Base-by-base conservation (phyloP, 64 coral and sea anemone species). In the Astreopora myriophthalma region DNA sequence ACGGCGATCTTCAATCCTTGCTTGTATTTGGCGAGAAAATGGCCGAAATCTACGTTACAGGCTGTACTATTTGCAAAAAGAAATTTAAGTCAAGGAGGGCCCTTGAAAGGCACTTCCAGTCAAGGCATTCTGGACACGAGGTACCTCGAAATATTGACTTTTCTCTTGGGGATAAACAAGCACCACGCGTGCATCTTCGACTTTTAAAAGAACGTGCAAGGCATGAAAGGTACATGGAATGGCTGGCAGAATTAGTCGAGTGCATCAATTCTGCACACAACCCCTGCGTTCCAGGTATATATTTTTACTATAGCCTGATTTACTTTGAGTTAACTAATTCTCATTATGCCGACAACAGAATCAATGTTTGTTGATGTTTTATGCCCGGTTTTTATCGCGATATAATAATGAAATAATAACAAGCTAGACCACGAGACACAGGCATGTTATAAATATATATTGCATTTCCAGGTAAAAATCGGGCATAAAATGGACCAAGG, bases 211-310 rank as follows among this genome's bases (percentile, higher is more conserved):
- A 65, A 16, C 8, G 69, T n/a, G n/a, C n/a, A n/a, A 6, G 40
- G 6, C 10, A 10, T 10, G 68, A 91, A 22, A 20, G 6, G 4
- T 92, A 92, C 52, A 42, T 85, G 23, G 8, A 16, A 6, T 86
- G 90, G 90, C 70, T 92, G 32, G 67, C 76, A 83, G 46, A 70
- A 91, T 22, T 83, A 33, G 89, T 91, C 0, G 89, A 91, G 31
- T 85, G 89, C 65, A 83, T 91, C 1, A 91, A 91, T 46, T 91
- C 89, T 58, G 79, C 78, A 6, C 89, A 91, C 63, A 80, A 91
- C 35, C 88, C 88, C 8, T 9, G 31, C 33, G 88, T 91, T 70
- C 88, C 76, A 16, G 78, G 69, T 44, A 44, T 8, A 10, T 44
- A 44, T 8, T 44, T 44, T 84, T 16, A 80, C 61, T 91, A 91